Base-by-base conservation (phyloP, 2,888 invertebrate species). In the Amphipyra berbera region DNA sequence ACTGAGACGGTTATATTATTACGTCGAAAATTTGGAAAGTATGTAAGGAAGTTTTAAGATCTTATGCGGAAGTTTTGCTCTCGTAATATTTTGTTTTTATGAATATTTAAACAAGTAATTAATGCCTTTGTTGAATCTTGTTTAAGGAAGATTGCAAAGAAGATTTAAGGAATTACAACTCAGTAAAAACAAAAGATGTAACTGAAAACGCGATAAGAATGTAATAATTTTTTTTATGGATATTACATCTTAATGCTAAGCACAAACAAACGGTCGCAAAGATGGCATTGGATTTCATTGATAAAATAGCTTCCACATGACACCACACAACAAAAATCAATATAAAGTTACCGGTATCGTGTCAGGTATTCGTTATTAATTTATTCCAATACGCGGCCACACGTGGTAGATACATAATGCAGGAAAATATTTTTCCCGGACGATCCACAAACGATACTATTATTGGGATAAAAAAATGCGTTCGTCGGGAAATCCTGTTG, bases 401-500 rank as follows among this genome's bases (percentile, higher is more conserved):
- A 52, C 37, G 44, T 68, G 47, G 42, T 37, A 14, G 27, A 15
- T 12, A 44, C n/a, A 45, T 52, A 27, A 41, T 30, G 33, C 6
- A 38, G 44, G 42, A 56, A 33, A 57, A 68, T 49, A 54, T 35
- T 46, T 49, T 53, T 30, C 42, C 27, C 13, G n/a, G 59, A 47
- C 45, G 35, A 46, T 44, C 21, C 12, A 45, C 60, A 57, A 50
- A 55, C 48, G 27, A 60, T 55, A 35, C 37, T 21, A 52, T 58
- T 65, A 44, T 52, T 35, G 10, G 35, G 41, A 54, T 45, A 61
- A 66, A 70, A 68, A 70, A 69, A 64, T 59, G 73, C 50, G 60
- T 65, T 56, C 49, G 56, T 53, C 45, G 68, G 61, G 40, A 76
- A 74, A 76, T 76, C 61, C 61, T 69, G 67, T 68, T 61, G 71